Evolutionary conservation across 1,140 invertebrate genomes (phyloP), one percentile per base, ranked within the genome.

Genomic region (Drosophila ironensis): DNA sequence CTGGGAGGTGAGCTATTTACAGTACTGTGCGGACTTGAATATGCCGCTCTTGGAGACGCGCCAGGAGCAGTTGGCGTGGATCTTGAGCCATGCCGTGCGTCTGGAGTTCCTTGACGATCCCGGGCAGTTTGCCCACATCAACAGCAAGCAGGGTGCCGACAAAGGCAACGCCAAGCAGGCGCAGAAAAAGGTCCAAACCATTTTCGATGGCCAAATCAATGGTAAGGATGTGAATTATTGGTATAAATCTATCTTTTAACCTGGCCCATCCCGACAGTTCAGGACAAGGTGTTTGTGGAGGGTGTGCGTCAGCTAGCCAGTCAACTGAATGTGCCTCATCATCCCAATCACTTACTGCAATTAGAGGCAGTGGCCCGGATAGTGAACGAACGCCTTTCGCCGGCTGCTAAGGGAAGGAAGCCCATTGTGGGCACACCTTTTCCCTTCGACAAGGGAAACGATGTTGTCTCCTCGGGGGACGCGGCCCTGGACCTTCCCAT

Each of bases 91-190:
- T 86, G 97, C 97, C 46, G 92, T 98, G 7, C 92, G 94, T 86
- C 92, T 97, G 30, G 96, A 97, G 87, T 97, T 95, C 90, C 92
- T 93, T 17, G 96, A 97, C 86, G 94, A 96, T 91, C 88, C 92
- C 71, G 92, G 93, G 1, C 93, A 94, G 88, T 97, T 95, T 84
- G 94, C 94, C 54, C 90, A 92, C 80, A 91, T 94, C 27, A 93
- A 93, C 74, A 91, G 92, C 16, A 92, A 92, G 38, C 93, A 93
- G 52, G 80, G n/a, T 2, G 63, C 90, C 3, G 90, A 67, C 30
- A 90, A 93, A 37, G 92, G 92, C 59, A 91, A 92, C 20, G 54
- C 27, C 14, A 51, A 44, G 9, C 71, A 64, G 14, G 2, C 20
- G 4, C 70, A 54, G 12, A 38, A 52, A 16, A 72, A 67, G 17